Conservation (phyloP, 2,113 vertebrate species). For the Saimiri boliviensis region DNA sequence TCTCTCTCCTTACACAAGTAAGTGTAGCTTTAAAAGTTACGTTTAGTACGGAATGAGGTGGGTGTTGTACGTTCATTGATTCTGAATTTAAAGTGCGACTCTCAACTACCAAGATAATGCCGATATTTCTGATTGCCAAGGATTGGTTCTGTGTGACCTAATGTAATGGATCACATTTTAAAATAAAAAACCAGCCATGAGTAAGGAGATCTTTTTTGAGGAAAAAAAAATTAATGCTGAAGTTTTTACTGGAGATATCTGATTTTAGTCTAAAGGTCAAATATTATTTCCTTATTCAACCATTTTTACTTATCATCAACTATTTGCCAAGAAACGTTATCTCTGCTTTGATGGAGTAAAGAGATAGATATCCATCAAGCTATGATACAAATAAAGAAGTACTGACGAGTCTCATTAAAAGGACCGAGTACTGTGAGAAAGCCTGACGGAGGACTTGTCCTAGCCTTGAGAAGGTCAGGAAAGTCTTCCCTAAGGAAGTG, state of each 20-base stretch:
- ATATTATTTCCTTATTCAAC: not conserved
- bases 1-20: not conserved
- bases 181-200: not conserved
- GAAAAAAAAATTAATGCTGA: constrained; percentile 2
- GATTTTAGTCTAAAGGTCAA: not conserved
- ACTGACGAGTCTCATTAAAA: not conserved
- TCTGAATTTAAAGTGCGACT: not conserved
- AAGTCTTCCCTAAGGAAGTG: not conserved
- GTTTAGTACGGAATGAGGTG: not conserved
- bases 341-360: not conserved
- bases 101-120: not conserved
- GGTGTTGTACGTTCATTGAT: not conserved
- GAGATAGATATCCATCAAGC: not conserved
- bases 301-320: not conserved
- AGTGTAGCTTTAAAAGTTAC: not conserved
- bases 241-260: not conserved
- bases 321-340: not conserved
- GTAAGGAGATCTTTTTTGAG: not conserved
- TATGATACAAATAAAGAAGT: not conserved
- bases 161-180: not conserved
- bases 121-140: not conserved
- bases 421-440: not conserved
- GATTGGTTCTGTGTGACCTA: not conserved
- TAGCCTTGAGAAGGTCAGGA: not conserved
- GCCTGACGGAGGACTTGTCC: not conserved